These are phyloP conservation scores for Parnassius orleans DNA, from an alignment of 2,888 invertebrate species.

Conservation along the genomic window DNA sequence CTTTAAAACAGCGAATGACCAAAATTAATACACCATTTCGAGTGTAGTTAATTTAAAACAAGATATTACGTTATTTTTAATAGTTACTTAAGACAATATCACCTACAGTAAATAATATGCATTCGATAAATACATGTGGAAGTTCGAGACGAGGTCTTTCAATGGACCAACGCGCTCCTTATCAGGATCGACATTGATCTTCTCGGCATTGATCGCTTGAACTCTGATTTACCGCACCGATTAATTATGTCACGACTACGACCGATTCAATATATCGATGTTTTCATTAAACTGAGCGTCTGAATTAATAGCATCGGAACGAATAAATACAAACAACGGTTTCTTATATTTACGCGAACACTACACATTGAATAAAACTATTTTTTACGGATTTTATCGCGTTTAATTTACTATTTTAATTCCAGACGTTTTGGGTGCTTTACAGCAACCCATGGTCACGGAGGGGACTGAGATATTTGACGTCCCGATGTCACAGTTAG, in stretches of 20 bases:
- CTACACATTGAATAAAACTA: no score
- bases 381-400: no score
- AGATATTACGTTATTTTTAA: not conserved
- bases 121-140: constrained; percentile 21
- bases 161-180: constrained; percentile 19
- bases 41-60: not conserved
- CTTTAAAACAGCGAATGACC: no score
- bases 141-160: constrained; percentile 14
- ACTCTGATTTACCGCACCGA: constrained; percentile 27
- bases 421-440: no score
- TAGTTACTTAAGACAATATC: constrained; percentile 19
- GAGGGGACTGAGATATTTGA: no score
- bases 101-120: constrained; percentile 23
- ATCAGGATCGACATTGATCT: constrained; percentile 27
- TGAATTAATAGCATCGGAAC: constrained; percentile 16
- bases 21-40: not conserved
- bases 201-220: constrained; percentile 27
- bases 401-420: no score
- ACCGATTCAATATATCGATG: constrained; percentile 26
- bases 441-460: no score
- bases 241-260: constrained; percentile 27
- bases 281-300: constrained; percentile 23
- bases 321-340: constrained; percentile 17
- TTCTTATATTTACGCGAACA: no score
- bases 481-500: no score